Conservation (phyloP, 2,113 vertebrate species). For the Laticauda colubrina region DNA sequence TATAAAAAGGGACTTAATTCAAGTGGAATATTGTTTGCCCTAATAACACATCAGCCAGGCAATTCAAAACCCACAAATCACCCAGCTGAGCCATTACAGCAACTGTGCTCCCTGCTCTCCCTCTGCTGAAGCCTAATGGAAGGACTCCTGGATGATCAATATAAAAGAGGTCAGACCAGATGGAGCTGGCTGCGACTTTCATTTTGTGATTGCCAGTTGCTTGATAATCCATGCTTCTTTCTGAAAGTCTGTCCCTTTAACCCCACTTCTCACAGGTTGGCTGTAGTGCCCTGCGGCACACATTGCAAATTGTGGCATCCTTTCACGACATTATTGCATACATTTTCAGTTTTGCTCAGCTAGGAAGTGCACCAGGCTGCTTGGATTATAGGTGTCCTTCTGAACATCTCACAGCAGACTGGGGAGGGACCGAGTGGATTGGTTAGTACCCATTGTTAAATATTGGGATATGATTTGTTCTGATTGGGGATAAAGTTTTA, state of each 20-base stretch:
- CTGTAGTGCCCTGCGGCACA: constrained; percentile 62
- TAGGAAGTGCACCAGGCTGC: constrained; percentile 59
- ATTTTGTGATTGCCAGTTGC: neutral
- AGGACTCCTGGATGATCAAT: neutral
- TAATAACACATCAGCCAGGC: neutral
- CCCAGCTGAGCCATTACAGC: neutral
- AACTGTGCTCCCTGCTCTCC: too few relatives aligned
- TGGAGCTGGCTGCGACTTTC: neutral
- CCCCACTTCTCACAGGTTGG: constrained; percentile 45
- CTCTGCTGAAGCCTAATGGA: neutral
- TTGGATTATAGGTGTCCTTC: constrained; percentile 50
- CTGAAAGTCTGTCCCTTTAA: neutral
- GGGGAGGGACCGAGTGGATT: constrained; percentile 66
- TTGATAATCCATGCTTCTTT: neutral
- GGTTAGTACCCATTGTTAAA: constrained; percentile 58
- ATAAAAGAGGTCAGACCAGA: neutral
- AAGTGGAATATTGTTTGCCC: neutral
- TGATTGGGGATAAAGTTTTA: neutral
- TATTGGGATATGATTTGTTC: neutral
- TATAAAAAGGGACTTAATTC: neutral
- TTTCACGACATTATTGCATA: constrained; percentile 71
- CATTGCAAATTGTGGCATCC: constrained; percentile 63
- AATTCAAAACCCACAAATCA: neutral
- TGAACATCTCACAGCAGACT: constrained; percentile 57
- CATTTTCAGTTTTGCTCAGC: constrained; percentile 70